Evolutionary conservation across 1,140 invertebrate species (phyloP).

Genomic region (Argopecten irradians): DNA sequence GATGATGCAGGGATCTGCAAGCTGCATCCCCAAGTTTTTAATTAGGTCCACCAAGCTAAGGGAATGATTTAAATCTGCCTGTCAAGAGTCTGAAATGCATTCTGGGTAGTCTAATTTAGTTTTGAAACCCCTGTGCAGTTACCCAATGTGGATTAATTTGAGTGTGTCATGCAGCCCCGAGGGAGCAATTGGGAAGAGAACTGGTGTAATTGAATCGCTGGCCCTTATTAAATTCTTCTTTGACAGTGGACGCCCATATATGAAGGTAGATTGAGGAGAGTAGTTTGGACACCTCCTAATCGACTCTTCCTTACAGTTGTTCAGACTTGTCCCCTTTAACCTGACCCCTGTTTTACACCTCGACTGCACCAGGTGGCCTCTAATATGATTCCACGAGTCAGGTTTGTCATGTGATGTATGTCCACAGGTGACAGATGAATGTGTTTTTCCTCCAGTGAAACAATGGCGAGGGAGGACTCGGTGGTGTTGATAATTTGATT

Average conservation of each 20-base stretch:
- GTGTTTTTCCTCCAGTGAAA: constrained; percentile 1
- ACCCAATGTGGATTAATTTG: constrained; percentile 10
- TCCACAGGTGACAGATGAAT: background rate
- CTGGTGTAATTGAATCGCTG: background rate
- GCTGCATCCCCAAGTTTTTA: constrained; percentile 9
- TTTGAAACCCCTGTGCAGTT: background rate
- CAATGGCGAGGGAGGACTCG: background rate
- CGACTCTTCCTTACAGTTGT: too few relatives aligned
- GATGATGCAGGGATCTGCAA: background rate
- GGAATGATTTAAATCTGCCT: constrained; percentile 17
- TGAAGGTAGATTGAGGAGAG: background rate
- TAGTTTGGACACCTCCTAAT: background rate
- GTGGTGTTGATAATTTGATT: constrained; percentile 9
- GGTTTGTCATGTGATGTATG: constrained; percentile 21
- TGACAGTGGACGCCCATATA: background rate
- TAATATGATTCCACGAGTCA: background rate
- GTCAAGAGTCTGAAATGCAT: background rate
- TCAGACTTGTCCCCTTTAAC: background rate
- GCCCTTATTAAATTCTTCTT: background rate
- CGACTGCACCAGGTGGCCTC: background rate
- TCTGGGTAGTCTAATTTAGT: constrained; percentile 6
- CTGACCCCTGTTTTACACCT: background rate
- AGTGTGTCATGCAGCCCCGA: background rate
- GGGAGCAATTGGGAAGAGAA: background rate
- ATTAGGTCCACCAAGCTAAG: background rate